Evolutionary conservation across 2,888 invertebrate genomes (phyloP), one percentile per base, ranked within the genome.

Genomic region (Endotricha flammealis): DNA sequence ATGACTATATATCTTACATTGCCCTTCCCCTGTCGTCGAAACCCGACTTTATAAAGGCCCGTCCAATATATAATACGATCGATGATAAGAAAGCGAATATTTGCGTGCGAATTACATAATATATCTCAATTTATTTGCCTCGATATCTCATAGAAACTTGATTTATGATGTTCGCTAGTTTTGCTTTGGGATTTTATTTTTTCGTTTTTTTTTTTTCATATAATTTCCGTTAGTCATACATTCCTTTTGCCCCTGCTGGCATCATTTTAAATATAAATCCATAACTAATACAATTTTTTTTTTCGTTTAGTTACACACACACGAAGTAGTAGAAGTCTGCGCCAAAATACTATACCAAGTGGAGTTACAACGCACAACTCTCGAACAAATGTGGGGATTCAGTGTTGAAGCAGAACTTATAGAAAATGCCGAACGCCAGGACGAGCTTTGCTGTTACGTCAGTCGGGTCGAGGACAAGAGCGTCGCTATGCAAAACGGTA

Each of bases 301-400:
- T 44, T 38, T 42, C 27, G 20, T 44, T 41, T 88, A 96, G 96
- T 86, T 96, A 63, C 95, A 95, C 75, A 96, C 95, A 38, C 97
- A 96, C 73, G 96, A 96, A 86, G 93, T 96, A 50, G 95, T 98
- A 39, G 98, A 98, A 87, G 96, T 98, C 32, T 97, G 97, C 78
- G 95, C 96, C 64, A 98, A 98, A 89, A 95, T 97, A 67, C 89
- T 98, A 49, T 98, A 98, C 83, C 97, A 98, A 90, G 96, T 98
- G 55, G 97, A 98, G 76, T 88, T 98, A 64, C 94, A 95, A 60
- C 90, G 98, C 44, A 93, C 92, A 49, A 95, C 95, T 6, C 88
- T 96, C 61, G 97, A 97, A 62, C 95, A 96, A 76, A 96, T 97
- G 95, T 98, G 98, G 95, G 98, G 98, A 55, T 97, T 98, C 88